Evolutionary conservation across 2,797 vertebrate species (phyloP).

Genomic region (Pipistrellus kuhlii): DNA sequence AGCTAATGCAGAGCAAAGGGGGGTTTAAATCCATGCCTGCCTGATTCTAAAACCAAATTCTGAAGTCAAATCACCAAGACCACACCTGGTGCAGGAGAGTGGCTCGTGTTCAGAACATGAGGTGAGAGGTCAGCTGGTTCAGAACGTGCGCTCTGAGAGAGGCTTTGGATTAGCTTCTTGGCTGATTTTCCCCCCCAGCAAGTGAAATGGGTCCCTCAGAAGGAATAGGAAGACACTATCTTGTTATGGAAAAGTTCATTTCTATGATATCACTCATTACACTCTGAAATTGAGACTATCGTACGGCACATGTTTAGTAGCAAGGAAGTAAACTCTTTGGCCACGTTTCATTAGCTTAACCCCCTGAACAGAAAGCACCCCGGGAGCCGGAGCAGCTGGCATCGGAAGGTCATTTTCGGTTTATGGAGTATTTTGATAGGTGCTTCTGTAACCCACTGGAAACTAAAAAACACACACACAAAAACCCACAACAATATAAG

Average conservation of each 20-base stretch:
- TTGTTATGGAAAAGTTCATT: neutral
- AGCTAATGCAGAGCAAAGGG: neutral
- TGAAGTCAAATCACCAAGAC: neutral
- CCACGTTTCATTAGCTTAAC: neutral
- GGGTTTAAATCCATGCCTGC: neutral
- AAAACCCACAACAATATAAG: neutral
- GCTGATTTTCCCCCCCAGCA: neutral
- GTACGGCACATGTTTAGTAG: neutral
- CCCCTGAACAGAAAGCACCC: neutral
- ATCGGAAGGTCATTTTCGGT: neutral
- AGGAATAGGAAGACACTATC: neutral
- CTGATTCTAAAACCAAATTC: conserved; percentile 15
- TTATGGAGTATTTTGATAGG: neutral
- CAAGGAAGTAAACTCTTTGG: neutral
- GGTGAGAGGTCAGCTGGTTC: neutral
- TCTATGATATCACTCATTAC: neutral
- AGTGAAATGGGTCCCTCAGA: neutral
- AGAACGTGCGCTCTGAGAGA: neutral
- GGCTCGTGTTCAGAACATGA: neutral
- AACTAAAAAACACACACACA: neutral
- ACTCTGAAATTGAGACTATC: neutral
- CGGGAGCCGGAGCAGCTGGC: neutral
- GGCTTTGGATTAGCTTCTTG: neutral
- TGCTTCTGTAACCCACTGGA: neutral
- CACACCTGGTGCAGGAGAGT: neutral